Evolutionary conservation across 2,797 vertebrate genomes (phyloP).

Genomic region (Anguilla obscura): DNA sequence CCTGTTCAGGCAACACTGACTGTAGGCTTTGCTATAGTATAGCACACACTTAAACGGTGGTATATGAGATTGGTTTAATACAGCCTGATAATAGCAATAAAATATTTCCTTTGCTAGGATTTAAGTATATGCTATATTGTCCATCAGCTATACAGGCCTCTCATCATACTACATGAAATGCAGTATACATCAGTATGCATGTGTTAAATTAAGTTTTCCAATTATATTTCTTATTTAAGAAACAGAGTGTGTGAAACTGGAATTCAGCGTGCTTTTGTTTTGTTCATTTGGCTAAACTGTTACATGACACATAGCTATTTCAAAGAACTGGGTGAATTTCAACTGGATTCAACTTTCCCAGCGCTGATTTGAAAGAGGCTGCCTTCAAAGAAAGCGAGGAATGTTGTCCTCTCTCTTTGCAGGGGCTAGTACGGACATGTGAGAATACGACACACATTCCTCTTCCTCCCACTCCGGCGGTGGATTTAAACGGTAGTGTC

Average conservation of each 20-base stretch:
- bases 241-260: no score
- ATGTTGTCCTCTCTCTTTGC: background rate
- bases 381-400: background rate
- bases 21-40: background rate
- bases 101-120: background rate
- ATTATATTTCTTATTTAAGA: no score
- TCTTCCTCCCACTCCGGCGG: conserved; percentile 23
- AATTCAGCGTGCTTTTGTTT: no score
- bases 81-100: background rate
- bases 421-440: conserved; percentile 18
- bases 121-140: no score
- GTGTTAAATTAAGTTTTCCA: no score
- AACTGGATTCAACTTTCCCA: background rate
- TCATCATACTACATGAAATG: no score
- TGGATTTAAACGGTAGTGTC: background rate
- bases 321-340: background rate
- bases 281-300: no score
- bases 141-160: no score
- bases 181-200: no score
- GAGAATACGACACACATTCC: conserved; percentile 12
- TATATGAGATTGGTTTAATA: background rate
- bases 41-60: background rate
- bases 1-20: background rate
- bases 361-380: background rate
- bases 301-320: background rate